Evolutionary conservation across 2,113 vertebrate species (phyloP).

Genomic region (Heliornis fulica): DNA sequence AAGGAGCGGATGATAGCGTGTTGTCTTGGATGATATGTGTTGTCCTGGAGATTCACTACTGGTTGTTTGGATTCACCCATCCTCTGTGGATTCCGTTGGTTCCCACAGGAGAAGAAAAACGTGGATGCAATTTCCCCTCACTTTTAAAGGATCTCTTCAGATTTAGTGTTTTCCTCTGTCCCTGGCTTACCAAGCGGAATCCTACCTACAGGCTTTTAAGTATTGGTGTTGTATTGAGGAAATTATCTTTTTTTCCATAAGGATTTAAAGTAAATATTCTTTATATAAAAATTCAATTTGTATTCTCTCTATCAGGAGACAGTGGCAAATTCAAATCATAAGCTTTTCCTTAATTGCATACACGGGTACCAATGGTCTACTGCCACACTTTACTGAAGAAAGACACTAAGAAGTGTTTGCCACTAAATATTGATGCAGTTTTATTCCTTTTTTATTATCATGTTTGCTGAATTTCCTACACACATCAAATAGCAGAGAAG

Average conservation of each 20-base stretch:
- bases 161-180: not conserved
- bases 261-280: not conserved
- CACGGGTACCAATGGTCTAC: not conserved
- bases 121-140: not conserved
- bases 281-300: not conserved
- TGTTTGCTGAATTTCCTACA: not conserved
- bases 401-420: not conserved
- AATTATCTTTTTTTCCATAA: not conserved
- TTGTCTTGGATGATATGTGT: too few species aligned
- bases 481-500: constrained; percentile 16
- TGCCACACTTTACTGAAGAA: not conserved
- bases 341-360: constrained; percentile 1
- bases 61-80: not conserved
- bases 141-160: not conserved
- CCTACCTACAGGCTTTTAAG: not conserved
- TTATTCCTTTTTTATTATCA: not conserved
- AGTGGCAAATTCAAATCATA: not conserved
- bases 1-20: not conserved
- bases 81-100: not conserved
- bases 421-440: not conserved
- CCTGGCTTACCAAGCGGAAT: not conserved
- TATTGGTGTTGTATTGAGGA: not conserved
- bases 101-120: not conserved
- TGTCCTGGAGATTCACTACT: not conserved
- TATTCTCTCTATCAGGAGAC: not conserved